phyloP scores from a whole-genome alignment of 2,797 vertebrate genomes.

The Liparis tanakae region DNA sequence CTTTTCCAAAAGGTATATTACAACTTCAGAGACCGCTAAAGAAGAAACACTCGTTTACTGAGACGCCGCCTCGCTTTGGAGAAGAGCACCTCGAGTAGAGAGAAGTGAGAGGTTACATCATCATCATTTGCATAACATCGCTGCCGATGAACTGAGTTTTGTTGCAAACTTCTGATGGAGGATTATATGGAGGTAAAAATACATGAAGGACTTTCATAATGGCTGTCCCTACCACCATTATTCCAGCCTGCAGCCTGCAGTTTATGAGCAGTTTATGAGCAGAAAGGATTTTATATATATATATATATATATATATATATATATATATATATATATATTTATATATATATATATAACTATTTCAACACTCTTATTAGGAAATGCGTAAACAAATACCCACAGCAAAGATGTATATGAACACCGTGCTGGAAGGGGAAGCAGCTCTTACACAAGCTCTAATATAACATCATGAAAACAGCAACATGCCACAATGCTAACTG shows the following conservation, averaged over 20 bases:
- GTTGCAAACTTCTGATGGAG: slow-evolving; percentile 47
- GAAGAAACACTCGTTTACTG: slow-evolving; percentile 14
- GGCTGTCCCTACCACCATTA: slow-evolving; percentile 45
- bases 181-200: slow-evolving; percentile 67
- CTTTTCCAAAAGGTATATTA: not conserved
- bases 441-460: not conserved
- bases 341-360: too few species aligned
- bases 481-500: not conserved
- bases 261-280: slow-evolving; percentile 20
- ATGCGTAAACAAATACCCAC: not conserved
- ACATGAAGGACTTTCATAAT: slow-evolving; percentile 60
- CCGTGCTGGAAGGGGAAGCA: not conserved
- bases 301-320: slow-evolving; percentile 15
- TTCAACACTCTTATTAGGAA: not conserved
- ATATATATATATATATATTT: slow-evolving; percentile 2
- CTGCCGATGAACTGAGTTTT: slow-evolving; percentile 40
- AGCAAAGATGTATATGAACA: not conserved
- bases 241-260: slow-evolving; percentile 40
- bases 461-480: not conserved
- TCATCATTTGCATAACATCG: slow-evolving; percentile 61
- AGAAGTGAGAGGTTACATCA: slow-evolving; percentile 57
- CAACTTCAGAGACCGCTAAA: slow-evolving; percentile 24
- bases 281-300: slow-evolving; percentile 21
- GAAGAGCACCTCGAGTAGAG: slow-evolving; percentile 21
- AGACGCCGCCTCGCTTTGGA: slow-evolving; percentile 29